Evolutionary conservation across 2,113 vertebrate genomes (phyloP).

Genomic region (Dipodomys merriami): DNA sequence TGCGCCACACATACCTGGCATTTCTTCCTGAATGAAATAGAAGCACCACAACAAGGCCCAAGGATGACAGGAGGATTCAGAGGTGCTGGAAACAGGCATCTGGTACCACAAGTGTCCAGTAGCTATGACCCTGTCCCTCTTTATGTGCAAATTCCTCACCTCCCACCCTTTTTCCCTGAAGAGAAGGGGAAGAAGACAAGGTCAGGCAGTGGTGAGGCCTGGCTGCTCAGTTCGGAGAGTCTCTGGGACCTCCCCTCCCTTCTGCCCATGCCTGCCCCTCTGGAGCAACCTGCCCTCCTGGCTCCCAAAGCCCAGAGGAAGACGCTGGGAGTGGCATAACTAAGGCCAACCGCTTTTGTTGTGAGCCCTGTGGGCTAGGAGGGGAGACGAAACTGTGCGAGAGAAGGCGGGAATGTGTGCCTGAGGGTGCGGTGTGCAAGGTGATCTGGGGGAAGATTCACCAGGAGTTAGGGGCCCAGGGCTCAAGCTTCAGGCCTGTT

Average conservation of each 20-base stretch:
- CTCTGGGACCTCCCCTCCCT: background rate
- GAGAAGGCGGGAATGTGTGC: background rate
- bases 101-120: background rate
- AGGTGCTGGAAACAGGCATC: background rate
- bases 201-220: background rate
- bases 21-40: conserved; percentile 1
- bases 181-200: background rate
- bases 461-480: background rate
- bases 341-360: background rate
- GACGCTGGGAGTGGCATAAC: background rate
- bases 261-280: rapidly evolving
- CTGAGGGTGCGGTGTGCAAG: background rate
- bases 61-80: background rate
- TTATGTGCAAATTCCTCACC: background rate
- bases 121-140: background rate
- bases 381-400: background rate
- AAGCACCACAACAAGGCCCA: rapidly evolving
- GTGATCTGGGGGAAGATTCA: background rate
- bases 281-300: background rate
- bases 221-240: background rate
- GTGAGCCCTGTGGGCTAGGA: background rate
- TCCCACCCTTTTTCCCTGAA: background rate
- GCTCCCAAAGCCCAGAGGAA: background rate
- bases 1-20: background rate
- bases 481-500: background rate